Evolutionary conservation across 2,797 vertebrate genomes (phyloP).

Genomic region (Galaxias olidus): DNA sequence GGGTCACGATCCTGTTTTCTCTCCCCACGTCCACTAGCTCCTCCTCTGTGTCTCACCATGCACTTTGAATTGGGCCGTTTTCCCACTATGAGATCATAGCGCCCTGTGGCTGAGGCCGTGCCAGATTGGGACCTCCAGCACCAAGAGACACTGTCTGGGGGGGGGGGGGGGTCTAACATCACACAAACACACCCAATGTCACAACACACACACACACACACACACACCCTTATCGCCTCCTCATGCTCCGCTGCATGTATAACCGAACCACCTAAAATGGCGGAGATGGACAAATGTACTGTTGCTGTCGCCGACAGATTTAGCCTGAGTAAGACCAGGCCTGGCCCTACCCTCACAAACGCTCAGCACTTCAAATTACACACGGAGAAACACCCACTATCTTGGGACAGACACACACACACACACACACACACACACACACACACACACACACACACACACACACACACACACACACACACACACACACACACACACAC

Average conservation of each 20-base stretch:
- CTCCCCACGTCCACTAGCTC: not conserved
- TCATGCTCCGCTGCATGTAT: not conserved
- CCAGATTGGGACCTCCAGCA: conserved; percentile 64
- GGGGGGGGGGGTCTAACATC: conserved; percentile 22
- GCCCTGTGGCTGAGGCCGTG: conserved; percentile 58
- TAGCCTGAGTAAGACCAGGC: not conserved
- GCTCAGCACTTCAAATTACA: not conserved
- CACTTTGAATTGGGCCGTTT: too few relatives aligned
- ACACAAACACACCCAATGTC: not conserved
- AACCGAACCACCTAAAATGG: not conserved
- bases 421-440: not conserved
- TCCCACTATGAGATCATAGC: conserved; percentile 58
- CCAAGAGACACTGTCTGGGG: conserved; percentile 47
- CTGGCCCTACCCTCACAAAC: not conserved
- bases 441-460: conserved; percentile 9
- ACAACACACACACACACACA: not conserved
- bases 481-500: conserved; percentile 1
- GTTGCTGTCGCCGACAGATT: too few relatives aligned
- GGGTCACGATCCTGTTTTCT: not conserved
- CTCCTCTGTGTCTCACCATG: conserved; percentile 24
- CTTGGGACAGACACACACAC: too few relatives aligned
- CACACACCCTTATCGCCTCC: not conserved
- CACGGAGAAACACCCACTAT: not conserved
- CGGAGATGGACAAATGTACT: too few relatives aligned
- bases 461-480: conserved; percentile 7